Conservation (phyloP, 2,113 vertebrate genomes). For the Hiodon alosoides region DNA sequence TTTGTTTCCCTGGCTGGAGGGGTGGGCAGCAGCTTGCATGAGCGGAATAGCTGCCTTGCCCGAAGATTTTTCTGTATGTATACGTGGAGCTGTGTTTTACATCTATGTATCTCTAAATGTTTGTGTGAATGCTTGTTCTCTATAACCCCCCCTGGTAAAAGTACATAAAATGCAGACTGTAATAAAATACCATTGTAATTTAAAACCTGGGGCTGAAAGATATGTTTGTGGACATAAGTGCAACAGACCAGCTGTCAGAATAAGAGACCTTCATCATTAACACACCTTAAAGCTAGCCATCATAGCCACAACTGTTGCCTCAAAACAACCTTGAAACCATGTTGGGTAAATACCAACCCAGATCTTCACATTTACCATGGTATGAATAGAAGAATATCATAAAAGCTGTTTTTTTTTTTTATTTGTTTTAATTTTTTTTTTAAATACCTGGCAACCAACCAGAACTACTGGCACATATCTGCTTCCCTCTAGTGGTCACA, state of each 20-base stretch:
- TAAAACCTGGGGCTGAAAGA: slow-evolving; percentile 25
- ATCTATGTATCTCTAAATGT: slow-evolving; percentile 45
- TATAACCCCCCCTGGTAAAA: slow-evolving; percentile 40
- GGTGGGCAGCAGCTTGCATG: slow-evolving; percentile 10
- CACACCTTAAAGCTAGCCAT: too few species aligned
- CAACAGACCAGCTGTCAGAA: too few species aligned
- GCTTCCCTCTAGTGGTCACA: slow-evolving; percentile 13
- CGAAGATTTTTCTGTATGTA: background rate
- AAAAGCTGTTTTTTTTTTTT: background rate
- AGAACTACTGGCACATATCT: background rate
- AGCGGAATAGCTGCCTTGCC: background rate
- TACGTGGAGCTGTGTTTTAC: slow-evolving; percentile 34
- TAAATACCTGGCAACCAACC: background rate
- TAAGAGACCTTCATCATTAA: too few species aligned
- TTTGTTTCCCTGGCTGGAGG: slow-evolving; percentile 11
- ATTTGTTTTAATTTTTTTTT: background rate
- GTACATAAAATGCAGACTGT: slow-evolving; percentile 37
- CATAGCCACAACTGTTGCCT: too few species aligned
- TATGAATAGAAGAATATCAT: too few species aligned
- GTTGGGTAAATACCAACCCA: too few species aligned
- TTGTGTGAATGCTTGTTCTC: slow-evolving; percentile 52
- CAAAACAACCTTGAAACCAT: too few species aligned
- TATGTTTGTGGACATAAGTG: background rate
- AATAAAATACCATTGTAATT: slow-evolving; percentile 45
- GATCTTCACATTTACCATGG: too few species aligned